phyloP scores from a whole-genome alignment of 1,140 invertebrate species.

The Diorhabda elongata region DNA sequence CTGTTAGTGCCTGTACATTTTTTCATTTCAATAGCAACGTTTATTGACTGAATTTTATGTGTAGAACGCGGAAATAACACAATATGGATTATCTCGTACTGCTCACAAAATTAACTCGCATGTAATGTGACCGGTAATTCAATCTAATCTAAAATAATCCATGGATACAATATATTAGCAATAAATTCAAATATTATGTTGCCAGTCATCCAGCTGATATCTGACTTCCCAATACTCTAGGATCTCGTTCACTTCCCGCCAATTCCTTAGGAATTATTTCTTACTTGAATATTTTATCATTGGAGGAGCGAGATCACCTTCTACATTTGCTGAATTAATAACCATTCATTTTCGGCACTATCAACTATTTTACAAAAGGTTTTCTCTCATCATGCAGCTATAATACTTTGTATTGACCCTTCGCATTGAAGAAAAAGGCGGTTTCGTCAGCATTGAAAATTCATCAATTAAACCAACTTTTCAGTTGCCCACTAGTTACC shows the following conservation, averaged over 20 bases:
- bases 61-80: too few species aligned
- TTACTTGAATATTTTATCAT: neutral
- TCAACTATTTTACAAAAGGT: neutral
- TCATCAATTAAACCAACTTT: too few species aligned
- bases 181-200: conserved; percentile 46
- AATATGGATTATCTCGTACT: too few species aligned
- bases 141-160: conserved; percentile 40
- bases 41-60: too few species aligned
- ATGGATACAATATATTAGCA: conserved; percentile 44
- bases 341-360: neutral
- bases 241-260: neutral
- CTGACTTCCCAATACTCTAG: conserved; percentile 27
- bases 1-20: neutral
- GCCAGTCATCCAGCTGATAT: conserved; percentile 46
- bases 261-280: neutral
- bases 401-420: too few species aligned
- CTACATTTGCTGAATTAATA: conserved; percentile 4
- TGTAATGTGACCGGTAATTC: too few species aligned
- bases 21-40: neutral
- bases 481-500: too few species aligned
- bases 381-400: neutral
- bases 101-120: too few species aligned
- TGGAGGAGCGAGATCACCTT: neutral
- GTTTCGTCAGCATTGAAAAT: too few species aligned
- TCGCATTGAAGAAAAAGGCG: too few species aligned